Conservation (phyloP, 2,113 vertebrate species). For the Crotalus horridus region DNA sequence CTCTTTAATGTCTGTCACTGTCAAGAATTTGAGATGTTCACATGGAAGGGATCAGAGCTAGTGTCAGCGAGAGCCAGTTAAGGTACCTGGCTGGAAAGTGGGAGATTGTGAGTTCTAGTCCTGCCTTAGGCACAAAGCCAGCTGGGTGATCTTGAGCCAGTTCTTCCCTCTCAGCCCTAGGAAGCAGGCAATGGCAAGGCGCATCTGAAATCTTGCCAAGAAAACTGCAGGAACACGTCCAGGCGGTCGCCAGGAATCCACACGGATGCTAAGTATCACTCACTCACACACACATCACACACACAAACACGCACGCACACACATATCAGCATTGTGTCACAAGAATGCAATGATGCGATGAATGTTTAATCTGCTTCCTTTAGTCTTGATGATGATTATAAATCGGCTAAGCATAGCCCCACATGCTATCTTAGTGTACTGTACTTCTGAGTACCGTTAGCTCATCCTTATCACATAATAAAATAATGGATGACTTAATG, state of each 20-base stretch:
- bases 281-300: no score
- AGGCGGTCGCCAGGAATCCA: no score
- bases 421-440: background rate
- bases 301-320: no score
- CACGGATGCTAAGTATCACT: no score
- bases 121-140: background rate
- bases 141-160: background rate
- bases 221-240: no score
- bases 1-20: background rate
- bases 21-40: background rate
- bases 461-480: background rate
- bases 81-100: background rate
- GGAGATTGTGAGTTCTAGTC: background rate
- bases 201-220: background rate
- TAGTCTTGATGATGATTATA: background rate
- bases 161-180: background rate
- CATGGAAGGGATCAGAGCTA: background rate
- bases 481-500: background rate
- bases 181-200: background rate
- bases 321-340: no score
- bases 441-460: slow-evolving; percentile 12
- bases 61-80: background rate
- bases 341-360: background rate
- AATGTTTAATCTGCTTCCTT: background rate
- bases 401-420: background rate